A percentile compares a stretch with the other conserved stretches of the same genome.
Evolutionary conservation across 2,113 vertebrate genomes (phyloP).

Genomic region (Syrrhaptes paradoxus): DNA sequence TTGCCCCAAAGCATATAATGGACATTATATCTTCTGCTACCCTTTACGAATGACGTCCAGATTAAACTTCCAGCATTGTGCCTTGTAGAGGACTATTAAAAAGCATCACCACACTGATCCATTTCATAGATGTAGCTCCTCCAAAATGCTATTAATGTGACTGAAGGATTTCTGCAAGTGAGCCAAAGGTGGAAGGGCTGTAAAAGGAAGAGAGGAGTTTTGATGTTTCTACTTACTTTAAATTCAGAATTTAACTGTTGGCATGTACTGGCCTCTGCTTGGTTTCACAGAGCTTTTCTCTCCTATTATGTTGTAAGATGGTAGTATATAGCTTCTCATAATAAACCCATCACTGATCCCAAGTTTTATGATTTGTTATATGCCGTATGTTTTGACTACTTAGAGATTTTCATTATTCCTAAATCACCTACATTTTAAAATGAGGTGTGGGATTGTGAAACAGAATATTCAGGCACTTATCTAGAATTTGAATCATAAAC

Average conservation of each 20-base stretch:
- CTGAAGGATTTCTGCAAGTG: not conserved
- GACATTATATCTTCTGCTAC: not conserved
- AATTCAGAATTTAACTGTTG: not conserved
- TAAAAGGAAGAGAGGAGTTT: not conserved
- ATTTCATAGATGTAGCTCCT: not conserved
- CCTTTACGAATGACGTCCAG: not conserved
- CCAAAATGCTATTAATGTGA: not conserved
- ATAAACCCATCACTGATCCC: not conserved
- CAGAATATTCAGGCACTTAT: constrained; percentile 17
- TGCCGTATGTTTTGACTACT: not conserved
- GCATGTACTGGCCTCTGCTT: not conserved
- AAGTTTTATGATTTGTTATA: not conserved
- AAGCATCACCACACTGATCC: not conserved
- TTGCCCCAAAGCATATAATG: not conserved
- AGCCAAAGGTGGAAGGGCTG: not conserved
- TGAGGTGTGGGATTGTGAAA: constrained; percentile 22
- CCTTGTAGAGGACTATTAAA: not conserved
- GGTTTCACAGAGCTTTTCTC: not conserved
- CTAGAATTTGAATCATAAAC: constrained; percentile 52
- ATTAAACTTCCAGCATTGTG: not conserved
- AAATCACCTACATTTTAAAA: constrained; percentile 56
- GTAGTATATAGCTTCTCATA: not conserved
- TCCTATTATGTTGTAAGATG: not conserved
- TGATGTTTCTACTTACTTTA: not conserved
- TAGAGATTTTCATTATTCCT: constrained; percentile 36